A percentile compares a stretch with the other conserved stretches of the same genome.
These are phyloP conservation scores for Reticulitermes speratus DNA, from an alignment of 1,140 invertebrate species.

Conservation along the genomic window DNA sequence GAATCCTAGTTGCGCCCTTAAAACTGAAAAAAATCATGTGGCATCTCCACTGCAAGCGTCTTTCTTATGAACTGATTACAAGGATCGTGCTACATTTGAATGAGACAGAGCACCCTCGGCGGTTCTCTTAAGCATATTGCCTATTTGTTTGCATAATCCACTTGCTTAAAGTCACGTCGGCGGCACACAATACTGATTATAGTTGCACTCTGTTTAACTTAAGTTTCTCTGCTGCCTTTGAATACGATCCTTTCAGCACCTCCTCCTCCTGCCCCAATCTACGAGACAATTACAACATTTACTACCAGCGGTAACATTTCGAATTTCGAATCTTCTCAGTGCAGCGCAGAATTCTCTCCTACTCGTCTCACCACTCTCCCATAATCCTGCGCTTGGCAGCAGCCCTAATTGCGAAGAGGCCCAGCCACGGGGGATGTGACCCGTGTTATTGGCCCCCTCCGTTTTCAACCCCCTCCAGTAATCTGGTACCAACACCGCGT, in stretches of 20 bases:
- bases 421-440: neutral
- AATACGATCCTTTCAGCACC: neutral
- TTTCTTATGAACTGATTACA: too few relatives aligned
- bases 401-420: neutral
- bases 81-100: too few relatives aligned
- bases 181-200: neutral
- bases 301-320: neutral
- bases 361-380: neutral
- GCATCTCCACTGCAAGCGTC: too few relatives aligned
- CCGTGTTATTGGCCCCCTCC: conserved; percentile 4
- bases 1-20: too few relatives aligned
- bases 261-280: neutral
- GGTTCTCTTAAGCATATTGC: neutral
- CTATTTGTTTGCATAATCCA: neutral
- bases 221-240: neutral
- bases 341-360: too few relatives aligned
- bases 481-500: neutral
- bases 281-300: conserved; percentile 9
- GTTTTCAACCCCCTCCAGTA: neutral
- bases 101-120: neutral
- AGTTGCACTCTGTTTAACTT: neutral
- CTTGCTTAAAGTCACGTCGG: neutral
- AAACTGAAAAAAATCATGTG: too few relatives aligned
- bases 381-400: neutral
- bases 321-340: conserved; percentile 2